phyloP scores from a whole-genome alignment of 2,113 vertebrate genomes.

The Clarias gariepinus region DNA sequence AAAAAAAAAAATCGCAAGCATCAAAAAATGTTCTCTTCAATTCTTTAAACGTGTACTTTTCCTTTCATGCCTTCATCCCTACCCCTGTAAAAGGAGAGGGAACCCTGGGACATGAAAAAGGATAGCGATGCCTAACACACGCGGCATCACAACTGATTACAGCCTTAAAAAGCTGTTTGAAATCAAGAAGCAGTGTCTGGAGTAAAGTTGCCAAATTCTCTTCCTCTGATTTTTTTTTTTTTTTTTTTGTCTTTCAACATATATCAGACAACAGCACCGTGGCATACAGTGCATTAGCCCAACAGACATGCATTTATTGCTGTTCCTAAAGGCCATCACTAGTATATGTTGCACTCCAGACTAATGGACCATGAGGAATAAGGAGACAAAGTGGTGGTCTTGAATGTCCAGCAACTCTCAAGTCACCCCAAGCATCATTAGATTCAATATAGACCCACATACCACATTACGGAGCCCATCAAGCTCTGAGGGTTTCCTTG shows the following conservation, averaged over 20 bases:
- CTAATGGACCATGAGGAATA: conserved; percentile 29
- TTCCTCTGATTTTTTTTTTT: background rate
- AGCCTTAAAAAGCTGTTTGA: conserved; percentile 50
- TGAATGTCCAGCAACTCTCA: conserved; percentile 25
- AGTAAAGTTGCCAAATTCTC: background rate
- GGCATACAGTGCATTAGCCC: conserved; percentile 1
- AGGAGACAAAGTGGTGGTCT: background rate
- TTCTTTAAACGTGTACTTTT: conserved; percentile 25
- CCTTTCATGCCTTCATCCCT: conserved; percentile 12
- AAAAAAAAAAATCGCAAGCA: conserved; percentile 34
- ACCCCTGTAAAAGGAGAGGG: conserved; percentile 16
- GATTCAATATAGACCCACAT: conserved; percentile 17
- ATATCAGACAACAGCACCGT: background rate
- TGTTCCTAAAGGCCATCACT: conserved; percentile 8
- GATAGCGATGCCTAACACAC: conserved; percentile 31
- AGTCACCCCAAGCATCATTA: conserved; percentile 34
- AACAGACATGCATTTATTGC: background rate
- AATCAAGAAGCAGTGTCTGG: conserved; percentile 26
- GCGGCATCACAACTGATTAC: conserved; percentile 40
- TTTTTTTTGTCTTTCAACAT: too few species aligned
- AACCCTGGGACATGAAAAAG: conserved; percentile 47
- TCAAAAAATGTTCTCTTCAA: conserved; percentile 17
- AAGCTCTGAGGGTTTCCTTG: conserved; percentile 26
- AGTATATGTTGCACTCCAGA: background rate
- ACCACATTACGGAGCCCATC: conserved; percentile 29